Evolutionary conservation across 2,113 vertebrate genomes (phyloP).

Genomic region (Dromas ardeola): DNA sequence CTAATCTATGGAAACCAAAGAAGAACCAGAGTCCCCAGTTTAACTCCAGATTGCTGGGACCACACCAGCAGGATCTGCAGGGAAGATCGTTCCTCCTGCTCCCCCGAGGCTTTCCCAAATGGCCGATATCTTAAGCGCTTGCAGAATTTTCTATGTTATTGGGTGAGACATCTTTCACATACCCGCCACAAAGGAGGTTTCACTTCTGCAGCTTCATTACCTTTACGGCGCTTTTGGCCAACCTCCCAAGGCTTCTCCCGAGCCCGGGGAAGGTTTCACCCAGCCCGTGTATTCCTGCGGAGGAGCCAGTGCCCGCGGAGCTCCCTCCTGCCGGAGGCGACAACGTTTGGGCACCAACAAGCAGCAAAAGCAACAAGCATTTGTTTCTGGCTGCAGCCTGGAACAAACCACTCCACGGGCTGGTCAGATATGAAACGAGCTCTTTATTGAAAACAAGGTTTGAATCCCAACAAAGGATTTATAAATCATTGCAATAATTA

Average conservation of each 20-base stretch:
- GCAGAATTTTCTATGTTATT: neutral
- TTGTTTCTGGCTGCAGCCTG: neutral
- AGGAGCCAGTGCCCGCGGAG: neutral
- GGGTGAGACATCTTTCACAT: neutral
- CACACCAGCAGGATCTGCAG: neutral
- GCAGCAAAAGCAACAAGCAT: neutral
- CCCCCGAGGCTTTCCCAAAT: neutral
- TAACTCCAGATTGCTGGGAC: neutral
- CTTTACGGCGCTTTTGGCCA: neutral
- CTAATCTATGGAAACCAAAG: neutral
- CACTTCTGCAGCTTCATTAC: neutral
- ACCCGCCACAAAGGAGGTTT: neutral
- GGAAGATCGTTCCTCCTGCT: neutral
- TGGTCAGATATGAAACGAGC: neutral
- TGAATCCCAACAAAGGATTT: neutral
- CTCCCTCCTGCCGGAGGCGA: neutral
- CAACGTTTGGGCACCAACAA: neutral
- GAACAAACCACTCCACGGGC: neutral
- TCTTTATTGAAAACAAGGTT: constrained; percentile 32
- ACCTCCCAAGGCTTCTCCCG: neutral
- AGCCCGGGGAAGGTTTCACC: neutral
- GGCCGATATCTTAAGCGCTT: neutral
- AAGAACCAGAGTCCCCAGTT: neutral
- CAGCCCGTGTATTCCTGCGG: neutral
- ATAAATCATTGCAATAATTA: neutral